A percentile compares a stretch with the other conserved stretches of the same genome.
These are phyloP conservation scores for Zygothrica quintamaculata DNA, from an alignment of 2,888 invertebrate genomes.

Conservation along the genomic window DNA sequence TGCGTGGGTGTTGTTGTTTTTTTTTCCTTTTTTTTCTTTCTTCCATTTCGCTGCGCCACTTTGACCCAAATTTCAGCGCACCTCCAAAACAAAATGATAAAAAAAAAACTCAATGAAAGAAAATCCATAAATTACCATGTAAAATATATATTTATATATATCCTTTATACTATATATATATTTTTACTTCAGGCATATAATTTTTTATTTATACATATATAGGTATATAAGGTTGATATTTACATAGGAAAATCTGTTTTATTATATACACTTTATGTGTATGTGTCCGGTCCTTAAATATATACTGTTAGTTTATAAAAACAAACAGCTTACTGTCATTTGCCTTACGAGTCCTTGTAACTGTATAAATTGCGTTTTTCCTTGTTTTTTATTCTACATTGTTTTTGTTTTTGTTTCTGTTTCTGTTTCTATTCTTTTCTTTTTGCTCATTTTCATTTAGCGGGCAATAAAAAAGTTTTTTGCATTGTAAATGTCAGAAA, in stretches of 20 bases:
- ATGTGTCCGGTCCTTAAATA: no score
- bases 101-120: no score
- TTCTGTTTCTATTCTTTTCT: no score
- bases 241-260: no score
- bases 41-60: slow-evolving; percentile 22
- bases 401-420: no score
- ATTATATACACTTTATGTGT: no score
- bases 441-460: slow-evolving; percentile 28
- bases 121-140: slow-evolving; percentile 48
- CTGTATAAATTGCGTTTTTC: slow-evolving; percentile 1
- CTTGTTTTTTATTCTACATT: neutral
- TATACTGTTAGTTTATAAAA: no score
- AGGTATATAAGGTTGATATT: neutral
- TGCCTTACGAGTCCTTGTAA: no score
- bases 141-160: slow-evolving; percentile 9
- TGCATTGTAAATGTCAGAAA: slow-evolving; percentile 72
- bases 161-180: neutral
- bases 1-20: slow-evolving; percentile 12
- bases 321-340: no score
- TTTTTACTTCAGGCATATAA: no score
- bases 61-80: slow-evolving; percentile 59
- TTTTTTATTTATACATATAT: no score
- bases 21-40: slow-evolving; percentile 16
- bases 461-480: slow-evolving; percentile 56
- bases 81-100: no score